Conservation (phyloP, 1,140 invertebrate genomes). For the Calephelis nemesis region DNA sequence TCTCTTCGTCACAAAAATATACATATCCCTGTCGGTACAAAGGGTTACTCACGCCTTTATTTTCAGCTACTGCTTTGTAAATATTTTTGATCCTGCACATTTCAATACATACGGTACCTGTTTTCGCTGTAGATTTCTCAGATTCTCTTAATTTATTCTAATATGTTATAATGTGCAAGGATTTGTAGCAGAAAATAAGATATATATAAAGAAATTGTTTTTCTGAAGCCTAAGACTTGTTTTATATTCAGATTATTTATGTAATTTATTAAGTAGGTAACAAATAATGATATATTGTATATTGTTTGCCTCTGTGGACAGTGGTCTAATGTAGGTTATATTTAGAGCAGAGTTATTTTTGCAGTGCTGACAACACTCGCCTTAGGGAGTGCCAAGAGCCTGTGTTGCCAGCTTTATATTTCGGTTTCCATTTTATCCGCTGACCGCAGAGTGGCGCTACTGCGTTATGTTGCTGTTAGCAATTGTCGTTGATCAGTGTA, state of each 20-base stretch:
- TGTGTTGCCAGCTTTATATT: slow-evolving; percentile 31
- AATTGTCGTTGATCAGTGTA: slow-evolving; percentile 78
- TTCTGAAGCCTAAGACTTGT: slow-evolving; percentile 74
- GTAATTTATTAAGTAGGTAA: slow-evolving; percentile 75
- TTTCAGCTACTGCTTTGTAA: slow-evolving; percentile 57
- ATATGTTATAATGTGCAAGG: slow-evolving; percentile 30
- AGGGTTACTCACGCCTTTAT: slow-evolving; percentile 49
- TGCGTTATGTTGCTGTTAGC: slow-evolving; percentile 68
- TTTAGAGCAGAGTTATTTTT: slow-evolving; percentile 47
- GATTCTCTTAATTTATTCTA: slow-evolving; percentile 29
- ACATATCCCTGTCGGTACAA: slow-evolving; percentile 57
- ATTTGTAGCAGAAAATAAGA: slow-evolving; percentile 17
- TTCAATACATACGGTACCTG: slow-evolving; percentile 19
- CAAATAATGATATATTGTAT: slow-evolving; percentile 51
- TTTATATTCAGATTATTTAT: slow-evolving; percentile 77
- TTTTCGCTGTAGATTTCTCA: slow-evolving; percentile 25
- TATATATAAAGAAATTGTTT: slow-evolving; percentile 43
- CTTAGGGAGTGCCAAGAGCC: neutral
- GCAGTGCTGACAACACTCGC: slow-evolving; percentile 32
- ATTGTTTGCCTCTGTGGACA: slow-evolving; percentile 52
- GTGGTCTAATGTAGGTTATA: slow-evolving; percentile 36
- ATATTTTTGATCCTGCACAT: slow-evolving; percentile 46
- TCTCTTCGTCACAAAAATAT: slow-evolving; percentile 28
- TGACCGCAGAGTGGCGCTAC: slow-evolving; percentile 42
- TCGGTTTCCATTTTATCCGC: slow-evolving; percentile 32